Conservation (phyloP, 2,888 invertebrate species). For the Phlogophora meticulosa region DNA sequence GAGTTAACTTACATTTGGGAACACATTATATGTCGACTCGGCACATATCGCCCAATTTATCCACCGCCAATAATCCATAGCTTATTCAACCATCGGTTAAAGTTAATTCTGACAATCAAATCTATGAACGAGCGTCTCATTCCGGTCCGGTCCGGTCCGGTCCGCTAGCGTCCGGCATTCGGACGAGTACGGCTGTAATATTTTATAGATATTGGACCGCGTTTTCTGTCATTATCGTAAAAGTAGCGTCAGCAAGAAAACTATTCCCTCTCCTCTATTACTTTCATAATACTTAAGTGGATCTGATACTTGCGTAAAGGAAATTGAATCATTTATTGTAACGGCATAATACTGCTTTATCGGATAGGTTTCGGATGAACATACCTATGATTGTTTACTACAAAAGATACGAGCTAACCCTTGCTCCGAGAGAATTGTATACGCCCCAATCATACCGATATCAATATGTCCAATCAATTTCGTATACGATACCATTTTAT, state of each 20-base stretch:
- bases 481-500: slow-evolving; percentile 39
- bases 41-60: slow-evolving; percentile 50
- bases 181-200: slow-evolving; percentile 77
- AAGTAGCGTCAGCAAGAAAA: slow-evolving; percentile 91
- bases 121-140: slow-evolving; percentile 69
- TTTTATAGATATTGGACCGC: slow-evolving; percentile 91
- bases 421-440: slow-evolving; percentile 59
- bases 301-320: slow-evolving; percentile 89
- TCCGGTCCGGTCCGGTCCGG: slow-evolving; percentile 67
- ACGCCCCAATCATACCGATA: slow-evolving; percentile 50
- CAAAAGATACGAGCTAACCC: slow-evolving; percentile 74
- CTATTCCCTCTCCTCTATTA: slow-evolving; percentile 89
- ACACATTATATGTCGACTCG: slow-evolving; percentile 37
- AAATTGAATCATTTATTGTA: slow-evolving; percentile 91
- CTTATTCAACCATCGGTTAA: slow-evolving; percentile 72
- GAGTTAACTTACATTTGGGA: slow-evolving; percentile 27
- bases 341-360: slow-evolving; percentile 87
- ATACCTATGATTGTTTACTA: slow-evolving; percentile 83
- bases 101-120: slow-evolving; percentile 86
- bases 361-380: slow-evolving; percentile 86
- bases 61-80: slow-evolving; percentile 52
- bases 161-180: slow-evolving; percentile 67
- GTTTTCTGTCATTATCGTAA: slow-evolving; percentile 90
- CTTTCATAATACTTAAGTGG: slow-evolving; percentile 91
- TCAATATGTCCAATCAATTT: slow-evolving; percentile 56